Base-by-base conservation (phyloP, 2,113 vertebrate species). In the Lepisosteus oculatus region DNA sequence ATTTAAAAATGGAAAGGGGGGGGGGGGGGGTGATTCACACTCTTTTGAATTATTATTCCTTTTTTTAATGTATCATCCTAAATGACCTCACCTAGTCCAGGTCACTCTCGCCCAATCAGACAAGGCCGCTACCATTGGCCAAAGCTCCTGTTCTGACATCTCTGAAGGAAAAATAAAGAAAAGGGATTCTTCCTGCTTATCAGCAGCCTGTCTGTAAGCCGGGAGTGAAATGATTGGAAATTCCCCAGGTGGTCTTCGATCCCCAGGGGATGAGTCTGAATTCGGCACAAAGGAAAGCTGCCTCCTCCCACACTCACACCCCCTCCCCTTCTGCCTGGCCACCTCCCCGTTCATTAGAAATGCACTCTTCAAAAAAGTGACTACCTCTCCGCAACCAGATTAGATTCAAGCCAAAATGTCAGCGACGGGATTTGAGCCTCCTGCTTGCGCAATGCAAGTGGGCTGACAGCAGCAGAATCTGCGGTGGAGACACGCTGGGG, bases 181-280 rank as follows among this genome's bases (percentile, higher is more conserved):
- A 14, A 68, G 43, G 11, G 12, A 47, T 43, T 8, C 43, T 7
- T 45, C 41, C 45, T 54, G 3, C 12, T 41, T 55, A 12, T n/a
- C 59, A 65, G 61, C 15, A 45, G 65, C 64, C 61, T 69, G 54
- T 59, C 51, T 65, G 59, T 56, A 63, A 47, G 15, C 47, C 43
- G 56, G 29, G 15, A 55, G 54, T 61, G 42, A 59, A 51, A 54
- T 73, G 42, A 66, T 61, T 13, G 17, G 8, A 61, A 61, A 61
- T 67, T 61, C 65, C 71, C 71, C 55, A 67, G 55, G 43, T 73
- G 55, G 66, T 67, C 42, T 43, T 43, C 6, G n/a, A 3, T 73
- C 71, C 47, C 64, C 43, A 8, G 42, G 65, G 71, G 43, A 55
- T 43, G 11, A 59, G 67, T 8, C 3, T 5, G 6, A 3, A 15